Percentiles rank a stretch among this genome's conserved stretches.
Conservation (phyloP, 2,113 vertebrate genomes). For the Scortum barcoo region DNA sequence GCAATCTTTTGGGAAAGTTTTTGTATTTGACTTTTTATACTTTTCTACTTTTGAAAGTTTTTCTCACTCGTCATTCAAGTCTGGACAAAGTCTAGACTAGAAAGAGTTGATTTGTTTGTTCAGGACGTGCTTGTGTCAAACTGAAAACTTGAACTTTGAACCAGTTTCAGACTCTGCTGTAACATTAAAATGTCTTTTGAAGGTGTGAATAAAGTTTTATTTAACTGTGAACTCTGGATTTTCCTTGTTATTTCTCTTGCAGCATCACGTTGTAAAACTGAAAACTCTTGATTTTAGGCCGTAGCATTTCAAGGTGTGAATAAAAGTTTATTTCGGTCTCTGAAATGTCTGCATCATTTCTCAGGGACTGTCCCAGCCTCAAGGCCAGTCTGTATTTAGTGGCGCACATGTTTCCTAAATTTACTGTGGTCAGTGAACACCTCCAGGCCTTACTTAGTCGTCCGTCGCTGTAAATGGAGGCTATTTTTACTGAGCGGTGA, state of each 20-base stretch:
- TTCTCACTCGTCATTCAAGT: neutral
- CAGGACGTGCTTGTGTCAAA: neutral
- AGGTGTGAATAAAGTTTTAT: slow-evolving; percentile 46
- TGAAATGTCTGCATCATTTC: neutral
- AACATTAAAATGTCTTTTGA: too few species aligned
- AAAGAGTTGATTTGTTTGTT: neutral
- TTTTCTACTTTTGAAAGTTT: slow-evolving; percentile 25
- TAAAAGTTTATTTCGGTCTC: neutral
- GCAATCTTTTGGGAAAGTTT: slow-evolving; percentile 16
- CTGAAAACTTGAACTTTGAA: slow-evolving; percentile 25
- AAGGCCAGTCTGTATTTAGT: slow-evolving; percentile 16
- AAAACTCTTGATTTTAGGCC: neutral
- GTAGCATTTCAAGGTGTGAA: neutral
- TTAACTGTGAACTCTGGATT: neutral
- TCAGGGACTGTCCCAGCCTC: slow-evolving; percentile 7
- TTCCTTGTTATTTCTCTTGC: neutral
- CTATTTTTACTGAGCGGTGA: slow-evolving; percentile 58
- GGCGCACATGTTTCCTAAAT: slow-evolving; percentile 26
- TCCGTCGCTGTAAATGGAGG: slow-evolving; percentile 15
- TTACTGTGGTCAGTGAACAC: slow-evolving; percentile 40
- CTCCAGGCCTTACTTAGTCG: slow-evolving; percentile 57
- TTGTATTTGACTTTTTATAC: slow-evolving; percentile 40
- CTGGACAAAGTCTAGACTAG: neutral
- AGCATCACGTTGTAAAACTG: too few species aligned
- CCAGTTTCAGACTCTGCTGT: slow-evolving; percentile 16